phyloP scores from a whole-genome alignment of 2,888 invertebrate genomes.

The Andrena camellia region DNA sequence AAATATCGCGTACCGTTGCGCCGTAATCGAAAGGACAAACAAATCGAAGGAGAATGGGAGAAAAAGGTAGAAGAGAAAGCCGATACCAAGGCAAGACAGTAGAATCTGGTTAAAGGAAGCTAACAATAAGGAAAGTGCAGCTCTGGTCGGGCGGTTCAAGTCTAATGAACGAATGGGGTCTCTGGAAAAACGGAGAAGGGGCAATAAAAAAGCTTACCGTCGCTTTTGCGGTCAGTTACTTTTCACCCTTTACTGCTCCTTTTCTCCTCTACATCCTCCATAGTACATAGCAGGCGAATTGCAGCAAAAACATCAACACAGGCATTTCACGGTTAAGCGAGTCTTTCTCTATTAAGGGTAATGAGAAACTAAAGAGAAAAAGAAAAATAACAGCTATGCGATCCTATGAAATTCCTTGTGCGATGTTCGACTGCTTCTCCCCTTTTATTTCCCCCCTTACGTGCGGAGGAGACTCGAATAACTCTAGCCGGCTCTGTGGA shows the following conservation, averaged over 20 bases:
- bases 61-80: background rate
- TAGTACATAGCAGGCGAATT: slow-evolving; percentile 30
- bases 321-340: slow-evolving; percentile 14
- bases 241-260: slow-evolving; percentile 53
- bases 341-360: slow-evolving; percentile 52
- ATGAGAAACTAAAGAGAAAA: slow-evolving; percentile 47
- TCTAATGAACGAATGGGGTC: slow-evolving; percentile 77
- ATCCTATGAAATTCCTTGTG: slow-evolving; percentile 15
- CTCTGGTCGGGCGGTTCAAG: slow-evolving; percentile 64
- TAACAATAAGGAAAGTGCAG: slow-evolving; percentile 33
- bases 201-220: slow-evolving; percentile 67
- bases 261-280: slow-evolving; percentile 13
- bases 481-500: no score
- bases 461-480: no score
- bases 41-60: slow-evolving; percentile 1
- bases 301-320: slow-evolving; percentile 20
- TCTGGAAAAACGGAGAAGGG: slow-evolving; percentile 61
- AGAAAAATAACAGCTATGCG: slow-evolving; percentile 37
- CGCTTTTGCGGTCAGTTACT: slow-evolving; percentile 78
- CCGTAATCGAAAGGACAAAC: background rate
- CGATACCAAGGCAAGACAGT: slow-evolving; percentile 34
- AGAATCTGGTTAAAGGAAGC: slow-evolving; percentile 50
- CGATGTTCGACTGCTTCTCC: background rate
- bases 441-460: background rate
- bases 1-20: slow-evolving; percentile 25